Conservation (phyloP, 2,797 vertebrate genomes). For the Somateria mollissima region DNA sequence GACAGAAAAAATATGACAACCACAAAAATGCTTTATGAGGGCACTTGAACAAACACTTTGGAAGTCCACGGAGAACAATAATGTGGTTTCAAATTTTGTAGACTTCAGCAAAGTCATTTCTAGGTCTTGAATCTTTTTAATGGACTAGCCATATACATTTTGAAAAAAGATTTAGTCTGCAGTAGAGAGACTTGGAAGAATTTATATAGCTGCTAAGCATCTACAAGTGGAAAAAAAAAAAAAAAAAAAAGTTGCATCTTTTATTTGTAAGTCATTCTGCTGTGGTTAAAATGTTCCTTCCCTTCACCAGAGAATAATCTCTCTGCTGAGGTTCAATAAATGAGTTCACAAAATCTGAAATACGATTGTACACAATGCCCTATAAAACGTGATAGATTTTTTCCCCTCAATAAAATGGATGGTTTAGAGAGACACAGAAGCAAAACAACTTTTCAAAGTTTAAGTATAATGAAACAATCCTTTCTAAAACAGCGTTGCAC, state of each 20-base stretch:
- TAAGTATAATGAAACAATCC: not conserved
- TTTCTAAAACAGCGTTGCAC: not conserved
- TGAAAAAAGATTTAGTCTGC: not conserved
- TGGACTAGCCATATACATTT: not conserved
- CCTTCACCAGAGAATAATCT: not conserved
- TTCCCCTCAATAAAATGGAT: not conserved
- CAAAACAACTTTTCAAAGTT: not conserved
- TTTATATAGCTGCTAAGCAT: not conserved
- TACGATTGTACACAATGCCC: not conserved
- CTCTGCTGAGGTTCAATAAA: not conserved
- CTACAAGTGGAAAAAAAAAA: not conserved
- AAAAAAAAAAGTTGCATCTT: not conserved
- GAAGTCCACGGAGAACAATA: not conserved
- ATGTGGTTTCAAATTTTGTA: not conserved
- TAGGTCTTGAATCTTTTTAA: conserved; percentile 42
- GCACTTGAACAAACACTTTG: not conserved
- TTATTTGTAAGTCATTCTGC: not conserved
- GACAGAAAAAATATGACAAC: not conserved
- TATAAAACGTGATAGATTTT: not conserved
- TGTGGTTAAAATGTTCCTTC: not conserved
- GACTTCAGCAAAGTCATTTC: conserved; percentile 8
- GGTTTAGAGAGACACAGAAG: not conserved
- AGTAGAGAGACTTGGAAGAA: not conserved
- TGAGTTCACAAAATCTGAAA: not conserved
- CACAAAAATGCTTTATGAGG: not conserved